phyloP scores from a whole-genome alignment of 1,140 invertebrate genomes.

The Solen grandis region DNA sequence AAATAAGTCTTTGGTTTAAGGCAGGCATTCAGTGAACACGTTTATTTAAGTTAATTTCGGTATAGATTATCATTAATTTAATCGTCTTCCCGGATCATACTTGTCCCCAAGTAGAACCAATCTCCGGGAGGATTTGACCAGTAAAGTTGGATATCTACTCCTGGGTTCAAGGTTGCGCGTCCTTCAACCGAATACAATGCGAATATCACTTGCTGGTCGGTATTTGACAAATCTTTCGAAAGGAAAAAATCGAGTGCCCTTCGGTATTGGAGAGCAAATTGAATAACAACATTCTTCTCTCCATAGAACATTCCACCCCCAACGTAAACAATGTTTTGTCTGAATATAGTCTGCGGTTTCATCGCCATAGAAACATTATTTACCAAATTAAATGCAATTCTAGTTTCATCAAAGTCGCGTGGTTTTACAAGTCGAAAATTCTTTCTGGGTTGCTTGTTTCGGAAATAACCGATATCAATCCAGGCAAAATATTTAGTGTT shows the following conservation, averaged over 20 bases:
- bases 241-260: conserved; percentile 16
- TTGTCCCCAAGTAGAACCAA: conserved; percentile 19
- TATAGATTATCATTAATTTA: no score
- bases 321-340: conserved; percentile 53
- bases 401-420: conserved; percentile 18
- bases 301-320: conserved; percentile 31
- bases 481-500: no score
- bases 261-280: conserved; percentile 18
- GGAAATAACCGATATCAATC: no score
- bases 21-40: no score
- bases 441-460: conserved; percentile 28
- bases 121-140: neutral
- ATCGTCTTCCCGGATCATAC: no score
- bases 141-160: conserved; percentile 11
- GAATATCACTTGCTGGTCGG: no score
- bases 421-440: conserved; percentile 61
- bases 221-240: conserved; percentile 24
- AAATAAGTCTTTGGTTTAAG: no score
- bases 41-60: no score
- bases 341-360: conserved; percentile 49
- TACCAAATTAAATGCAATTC: no score
- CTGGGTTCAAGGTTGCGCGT: neutral
- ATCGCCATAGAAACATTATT: neutral
- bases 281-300: conserved; percentile 3
- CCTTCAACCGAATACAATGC: conserved; percentile 34